A percentile compares a stretch with the other conserved stretches of the same genome.
These are phyloP conservation scores for Menura novaehollandiae DNA, from an alignment of 2,113 vertebrate species.

Conservation along the genomic window DNA sequence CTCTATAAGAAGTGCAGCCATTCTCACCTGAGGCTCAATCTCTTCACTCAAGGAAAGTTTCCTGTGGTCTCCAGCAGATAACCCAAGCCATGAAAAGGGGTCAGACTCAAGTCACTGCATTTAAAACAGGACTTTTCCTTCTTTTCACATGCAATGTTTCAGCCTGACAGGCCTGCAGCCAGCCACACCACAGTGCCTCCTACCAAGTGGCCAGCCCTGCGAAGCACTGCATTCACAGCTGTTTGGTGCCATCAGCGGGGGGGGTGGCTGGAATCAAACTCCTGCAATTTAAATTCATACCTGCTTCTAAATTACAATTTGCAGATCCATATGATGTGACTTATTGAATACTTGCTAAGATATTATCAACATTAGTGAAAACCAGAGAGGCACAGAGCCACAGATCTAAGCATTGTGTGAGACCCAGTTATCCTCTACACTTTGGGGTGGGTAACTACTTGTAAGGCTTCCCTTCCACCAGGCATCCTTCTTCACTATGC, in stretches of 20 bases:
- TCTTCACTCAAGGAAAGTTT: not conserved
- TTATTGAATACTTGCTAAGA: not conserved
- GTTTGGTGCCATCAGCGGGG: not conserved
- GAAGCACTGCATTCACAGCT: accelerated
- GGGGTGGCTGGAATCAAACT: not conserved
- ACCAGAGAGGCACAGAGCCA: not conserved
- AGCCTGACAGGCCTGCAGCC: not conserved
- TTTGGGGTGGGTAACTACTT: not conserved
- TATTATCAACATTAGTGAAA: not conserved
- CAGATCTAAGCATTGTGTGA: not conserved
- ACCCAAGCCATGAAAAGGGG: accelerated
- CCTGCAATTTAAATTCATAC: not conserved
- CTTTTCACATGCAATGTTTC: not conserved
- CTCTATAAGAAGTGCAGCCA: not conserved
- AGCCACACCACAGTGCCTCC: not conserved
- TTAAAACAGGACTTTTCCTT: not conserved
- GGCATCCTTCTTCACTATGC: not conserved
- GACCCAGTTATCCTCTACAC: not conserved
- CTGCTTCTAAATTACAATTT: not conserved
- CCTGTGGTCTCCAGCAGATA: not conserved
- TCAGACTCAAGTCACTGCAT: not conserved
- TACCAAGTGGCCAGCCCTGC: accelerated
- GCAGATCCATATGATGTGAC: not conserved
- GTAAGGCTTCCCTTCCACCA: not conserved
- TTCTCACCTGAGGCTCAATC: not conserved